phyloP scores from a whole-genome alignment of 2,113 vertebrate species.

The Notiomystis cincta region DNA sequence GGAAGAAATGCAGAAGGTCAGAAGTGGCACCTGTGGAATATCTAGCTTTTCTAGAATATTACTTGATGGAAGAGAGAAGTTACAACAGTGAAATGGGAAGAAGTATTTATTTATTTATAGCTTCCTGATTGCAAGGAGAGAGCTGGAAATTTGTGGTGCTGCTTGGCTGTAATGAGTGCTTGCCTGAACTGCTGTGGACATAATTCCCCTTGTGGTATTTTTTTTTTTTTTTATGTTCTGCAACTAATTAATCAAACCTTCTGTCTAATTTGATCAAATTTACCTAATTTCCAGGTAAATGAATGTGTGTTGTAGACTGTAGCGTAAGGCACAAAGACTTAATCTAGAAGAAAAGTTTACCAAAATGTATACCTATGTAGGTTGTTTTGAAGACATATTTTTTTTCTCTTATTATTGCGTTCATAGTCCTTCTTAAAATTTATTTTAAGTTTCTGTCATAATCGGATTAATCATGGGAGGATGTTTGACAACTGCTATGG shows the following conservation, averaged over 20 bases:
- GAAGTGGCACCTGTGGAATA: neutral
- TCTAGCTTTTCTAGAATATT: neutral
- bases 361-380: neutral
- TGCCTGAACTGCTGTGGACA: neutral
- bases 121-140: neutral
- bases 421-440: neutral
- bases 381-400: neutral
- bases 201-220: neutral
- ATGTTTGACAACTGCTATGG: neutral
- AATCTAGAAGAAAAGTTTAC: neutral
- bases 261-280: neutral
- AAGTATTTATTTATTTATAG: neutral
- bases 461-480: neutral
- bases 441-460: neutral
- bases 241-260: neutral
- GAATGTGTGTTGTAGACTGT: neutral
- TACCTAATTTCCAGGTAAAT: neutral
- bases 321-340: neutral
- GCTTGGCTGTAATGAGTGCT: neutral
- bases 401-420: neutral
- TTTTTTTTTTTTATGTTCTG: neutral
- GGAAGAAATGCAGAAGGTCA: neutral
- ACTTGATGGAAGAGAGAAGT: neutral
- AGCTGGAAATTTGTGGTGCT: neutral
- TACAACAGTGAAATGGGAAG: neutral